A percentile compares a stretch with the other conserved stretches of the same genome.
These are phyloP conservation scores for Mormyrops attenuatus DNA, from an alignment of 2,797 vertebrate genomes.

Conservation along the genomic window DNA sequence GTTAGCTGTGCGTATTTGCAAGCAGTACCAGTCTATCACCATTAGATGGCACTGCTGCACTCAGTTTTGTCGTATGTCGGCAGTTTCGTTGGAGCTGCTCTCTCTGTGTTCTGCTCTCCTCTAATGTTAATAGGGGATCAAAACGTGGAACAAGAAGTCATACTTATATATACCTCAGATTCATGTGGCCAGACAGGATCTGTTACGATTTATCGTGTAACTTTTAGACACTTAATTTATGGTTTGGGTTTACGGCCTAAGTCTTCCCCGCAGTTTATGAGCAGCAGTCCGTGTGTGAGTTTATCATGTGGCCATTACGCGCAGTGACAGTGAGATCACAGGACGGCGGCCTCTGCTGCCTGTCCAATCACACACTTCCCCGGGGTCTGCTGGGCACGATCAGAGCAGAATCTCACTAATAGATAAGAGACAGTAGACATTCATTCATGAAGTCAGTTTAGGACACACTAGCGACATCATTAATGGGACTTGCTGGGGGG, in stretches of 20 bases:
- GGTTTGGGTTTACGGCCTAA: background rate
- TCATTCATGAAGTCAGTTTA: background rate
- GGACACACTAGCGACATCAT: background rate
- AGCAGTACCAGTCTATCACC: conserved; percentile 54
- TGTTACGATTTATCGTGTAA: background rate
- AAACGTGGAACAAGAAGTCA: background rate
- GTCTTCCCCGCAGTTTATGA: background rate
- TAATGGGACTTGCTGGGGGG: background rate
- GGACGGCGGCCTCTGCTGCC: background rate
- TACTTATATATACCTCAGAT: background rate
- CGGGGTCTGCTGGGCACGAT: background rate
- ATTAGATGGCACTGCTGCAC: conserved; percentile 66
- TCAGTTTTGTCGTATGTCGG: conserved; percentile 46
- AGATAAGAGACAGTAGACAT: background rate
- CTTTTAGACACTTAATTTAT: background rate
- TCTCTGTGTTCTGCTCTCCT: background rate
- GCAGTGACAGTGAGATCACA: background rate
- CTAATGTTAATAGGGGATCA: background rate
- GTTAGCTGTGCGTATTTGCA: background rate
- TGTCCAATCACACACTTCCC: background rate
- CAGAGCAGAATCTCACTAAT: background rate
- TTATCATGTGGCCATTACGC: background rate
- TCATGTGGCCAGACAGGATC: background rate
- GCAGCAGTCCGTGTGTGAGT: background rate
- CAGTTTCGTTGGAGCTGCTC: background rate